Conservation (phyloP, 2,113 vertebrate genomes). For the Fulica atra region DNA sequence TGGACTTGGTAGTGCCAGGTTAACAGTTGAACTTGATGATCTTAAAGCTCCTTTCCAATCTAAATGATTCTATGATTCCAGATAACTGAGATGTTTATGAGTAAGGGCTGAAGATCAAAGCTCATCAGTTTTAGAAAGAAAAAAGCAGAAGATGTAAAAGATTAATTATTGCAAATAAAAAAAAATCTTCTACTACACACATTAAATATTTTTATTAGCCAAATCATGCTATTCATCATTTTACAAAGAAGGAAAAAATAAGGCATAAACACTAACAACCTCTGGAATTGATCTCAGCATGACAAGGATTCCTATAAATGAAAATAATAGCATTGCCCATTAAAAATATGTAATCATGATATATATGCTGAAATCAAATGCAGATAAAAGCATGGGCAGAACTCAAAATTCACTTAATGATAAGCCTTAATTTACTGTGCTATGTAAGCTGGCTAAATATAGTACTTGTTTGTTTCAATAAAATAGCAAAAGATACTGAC, state of each 20-base stretch:
- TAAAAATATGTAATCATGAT: neutral
- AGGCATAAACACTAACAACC: neutral
- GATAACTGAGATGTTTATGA: neutral
- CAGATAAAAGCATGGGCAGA: neutral
- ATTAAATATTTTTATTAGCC: neutral
- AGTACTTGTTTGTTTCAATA: neutral
- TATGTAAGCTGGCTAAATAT: neutral
- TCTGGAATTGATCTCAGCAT: neutral
- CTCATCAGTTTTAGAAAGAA: neutral
- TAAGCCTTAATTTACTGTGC: neutral
- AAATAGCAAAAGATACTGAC: neutral
- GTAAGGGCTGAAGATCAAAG: neutral
- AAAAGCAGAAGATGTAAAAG: neutral
- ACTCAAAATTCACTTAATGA: neutral
- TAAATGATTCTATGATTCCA: neutral
- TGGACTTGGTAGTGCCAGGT: neutral
- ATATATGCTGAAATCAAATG: neutral
- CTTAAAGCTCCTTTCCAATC: neutral
- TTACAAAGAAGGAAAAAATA: neutral
- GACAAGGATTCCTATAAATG: neutral
- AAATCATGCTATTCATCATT: neutral
- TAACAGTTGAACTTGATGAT: neutral
- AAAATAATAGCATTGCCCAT: neutral
- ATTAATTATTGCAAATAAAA: neutral
- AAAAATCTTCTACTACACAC: neutral